A percentile compares a stretch with the other conserved stretches of the same genome.
Conservation (phyloP, 2,888 invertebrate species). For the Pterostichus madidus region DNA sequence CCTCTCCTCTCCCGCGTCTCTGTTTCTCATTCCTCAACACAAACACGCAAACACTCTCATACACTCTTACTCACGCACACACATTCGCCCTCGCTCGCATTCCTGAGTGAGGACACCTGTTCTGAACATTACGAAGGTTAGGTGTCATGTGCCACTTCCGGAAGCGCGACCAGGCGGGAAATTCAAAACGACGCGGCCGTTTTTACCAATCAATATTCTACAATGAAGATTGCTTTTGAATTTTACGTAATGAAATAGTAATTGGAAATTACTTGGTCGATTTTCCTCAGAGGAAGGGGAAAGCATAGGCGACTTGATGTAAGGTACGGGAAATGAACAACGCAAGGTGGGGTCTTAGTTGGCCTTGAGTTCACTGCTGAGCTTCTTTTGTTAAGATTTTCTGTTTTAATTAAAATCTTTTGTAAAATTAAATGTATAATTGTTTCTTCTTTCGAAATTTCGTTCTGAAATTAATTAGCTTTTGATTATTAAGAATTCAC, state of each 20-base stretch:
- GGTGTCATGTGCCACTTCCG: slow-evolving; percentile 1
- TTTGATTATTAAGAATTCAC: slow-evolving; percentile 1
- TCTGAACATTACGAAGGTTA: slow-evolving; percentile 1
- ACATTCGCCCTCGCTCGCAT: background rate
- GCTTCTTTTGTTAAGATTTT: slow-evolving; percentile 15
- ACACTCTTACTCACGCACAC: slow-evolving; percentile 18
- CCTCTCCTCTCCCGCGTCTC: background rate
- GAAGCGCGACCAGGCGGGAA: background rate
- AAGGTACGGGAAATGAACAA: slow-evolving; percentile 45
- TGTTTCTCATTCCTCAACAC: background rate
- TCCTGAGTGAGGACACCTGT: slow-evolving; percentile 55
- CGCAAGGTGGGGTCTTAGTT: background rate
- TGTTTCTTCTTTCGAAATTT: slow-evolving; percentile 40
- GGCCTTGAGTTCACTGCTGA: background rate
- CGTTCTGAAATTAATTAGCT: slow-evolving; percentile 22
- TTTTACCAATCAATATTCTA: slow-evolving; percentile 7
- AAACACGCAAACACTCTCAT: slow-evolving; percentile 42
- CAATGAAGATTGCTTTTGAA: slow-evolving; percentile 31
- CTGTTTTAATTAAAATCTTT: slow-evolving; percentile 52
- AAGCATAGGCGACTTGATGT: slow-evolving; percentile 1
- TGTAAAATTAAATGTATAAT: slow-evolving; percentile 42
- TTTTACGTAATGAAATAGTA: slow-evolving; percentile 43
- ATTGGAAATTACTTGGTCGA: slow-evolving; percentile 32
- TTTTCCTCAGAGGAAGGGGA: slow-evolving; percentile 8
- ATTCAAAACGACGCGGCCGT: background rate